Evolutionary conservation across 2,888 invertebrate genomes (phyloP).

Genomic region (Metalampra italica): DNA sequence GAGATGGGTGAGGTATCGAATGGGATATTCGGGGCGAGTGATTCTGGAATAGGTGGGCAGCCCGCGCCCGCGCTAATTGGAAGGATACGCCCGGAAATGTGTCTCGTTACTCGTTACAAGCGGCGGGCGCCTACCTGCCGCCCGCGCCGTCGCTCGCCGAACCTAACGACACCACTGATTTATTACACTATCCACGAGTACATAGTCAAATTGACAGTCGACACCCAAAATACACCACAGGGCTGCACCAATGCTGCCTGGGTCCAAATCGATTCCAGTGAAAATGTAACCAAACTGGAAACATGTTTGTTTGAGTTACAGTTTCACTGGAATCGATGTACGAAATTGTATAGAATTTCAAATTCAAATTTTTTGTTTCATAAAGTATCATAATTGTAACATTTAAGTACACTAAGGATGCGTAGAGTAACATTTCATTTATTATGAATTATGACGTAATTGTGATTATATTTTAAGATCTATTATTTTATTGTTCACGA

Average conservation of each 20-base stretch:
- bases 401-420: too few relatives aligned
- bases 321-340: too few relatives aligned
- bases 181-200: conserved; percentile 45
- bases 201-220: conserved; percentile 61
- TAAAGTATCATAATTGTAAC: too few relatives aligned
- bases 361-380: too few relatives aligned
- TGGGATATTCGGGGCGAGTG: background rate
- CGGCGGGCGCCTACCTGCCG: conserved; percentile 48
- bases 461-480: too few relatives aligned
- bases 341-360: too few relatives aligned
- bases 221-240: conserved; percentile 19
- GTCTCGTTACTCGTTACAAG: conserved; percentile 60
- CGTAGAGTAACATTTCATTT: too few relatives aligned
- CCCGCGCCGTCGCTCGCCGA: conserved; percentile 39
- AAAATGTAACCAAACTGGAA: too few relatives aligned
- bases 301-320: too few relatives aligned
- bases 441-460: too few relatives aligned
- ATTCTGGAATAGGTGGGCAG: background rate
- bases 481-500: too few relatives aligned
- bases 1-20: background rate
- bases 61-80: conserved; percentile 56
- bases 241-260: background rate
- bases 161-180: conserved; percentile 58
- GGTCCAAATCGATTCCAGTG: too few relatives aligned
- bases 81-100: conserved; percentile 66